Conservation (phyloP, 2,888 invertebrate genomes). For the Pantelozetes paolii region DNA sequence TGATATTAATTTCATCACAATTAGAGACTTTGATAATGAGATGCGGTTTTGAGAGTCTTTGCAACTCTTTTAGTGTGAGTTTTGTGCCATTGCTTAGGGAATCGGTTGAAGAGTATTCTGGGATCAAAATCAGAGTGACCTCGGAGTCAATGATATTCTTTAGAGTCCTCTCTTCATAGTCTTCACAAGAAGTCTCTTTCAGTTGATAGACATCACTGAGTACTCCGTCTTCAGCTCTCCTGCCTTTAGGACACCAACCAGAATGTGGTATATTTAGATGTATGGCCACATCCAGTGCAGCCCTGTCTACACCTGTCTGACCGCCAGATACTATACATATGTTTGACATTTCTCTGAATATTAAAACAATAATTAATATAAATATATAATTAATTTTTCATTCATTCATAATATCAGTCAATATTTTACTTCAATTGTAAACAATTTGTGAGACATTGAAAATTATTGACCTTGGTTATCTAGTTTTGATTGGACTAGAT, state of each 20-base stretch:
- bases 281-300: constrained; percentile 3
- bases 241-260: constrained; percentile 11
- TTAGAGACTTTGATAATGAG: not conserved
- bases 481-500: too few species aligned
- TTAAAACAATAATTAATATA: too few species aligned
- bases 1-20: not conserved
- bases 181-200: not conserved
- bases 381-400: too few species aligned
- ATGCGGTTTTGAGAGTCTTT: not conserved
- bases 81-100: not conserved
- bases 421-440: too few species aligned
- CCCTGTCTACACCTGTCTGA: constrained; percentile 8
- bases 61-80: not conserved
- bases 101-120: not conserved
- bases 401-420: too few species aligned
- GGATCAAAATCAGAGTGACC: not conserved
- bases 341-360: too few species aligned
- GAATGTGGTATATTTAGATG: not conserved
- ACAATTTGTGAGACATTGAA: too few species aligned
- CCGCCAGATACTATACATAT: constrained; percentile 14
- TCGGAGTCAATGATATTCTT: not conserved
- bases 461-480: too few species aligned
- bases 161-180: not conserved
- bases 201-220: not conserved
- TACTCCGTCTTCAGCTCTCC: not conserved